Base-by-base conservation (phyloP, 2,113 vertebrate species). In the Apus apus region DNA sequence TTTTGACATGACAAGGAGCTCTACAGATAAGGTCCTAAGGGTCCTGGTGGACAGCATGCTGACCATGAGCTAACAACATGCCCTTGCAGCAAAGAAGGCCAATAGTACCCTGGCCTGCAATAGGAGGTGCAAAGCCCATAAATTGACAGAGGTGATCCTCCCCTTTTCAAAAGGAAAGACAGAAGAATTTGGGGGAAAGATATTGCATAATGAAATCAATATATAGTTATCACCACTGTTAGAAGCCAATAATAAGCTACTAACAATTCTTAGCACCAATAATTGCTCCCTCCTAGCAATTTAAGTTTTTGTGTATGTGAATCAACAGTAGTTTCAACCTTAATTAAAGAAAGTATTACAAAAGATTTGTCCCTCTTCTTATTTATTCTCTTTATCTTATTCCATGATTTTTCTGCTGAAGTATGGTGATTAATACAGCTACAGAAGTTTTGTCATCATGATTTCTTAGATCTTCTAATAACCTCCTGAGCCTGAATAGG, bases 381-480 rank as follows among this genome's bases (percentile, higher is more conserved):
- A 53, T 83, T 48, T 87, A 61, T 71, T 66, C 66, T 85, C 96
- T 96, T 85, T 80, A 87, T 94, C 71, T 83, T 50, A 56, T 38
- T 84, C 32, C 5, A 11, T 46, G 18, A 60, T 27, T 86, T 74
- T 85, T 77, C 72, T 90, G 51, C 34, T 89, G 26, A 89, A 82
- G 36, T 66, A 30, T 45, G 43, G 6, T 84, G 88, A 96, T 86
- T 84, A 96, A 91, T 80, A 62, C 25, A 43, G 71, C 43, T 90
- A 79, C 66, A 86, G 70, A 90, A 75, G 13, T 95, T 88, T 74
- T 91, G 15, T 70, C 51, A 90, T 66, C 57, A 45, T 56, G 66
- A 61, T 85, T 90, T 94, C 95, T 97, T 81, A 94, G 65, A 94
- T 97, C 87, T 96, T 87, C 54, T 96, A 81, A 78, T 77, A 94